Base-by-base conservation (phyloP, 2,113 vertebrate species). In the Mustela nigripes region DNA sequence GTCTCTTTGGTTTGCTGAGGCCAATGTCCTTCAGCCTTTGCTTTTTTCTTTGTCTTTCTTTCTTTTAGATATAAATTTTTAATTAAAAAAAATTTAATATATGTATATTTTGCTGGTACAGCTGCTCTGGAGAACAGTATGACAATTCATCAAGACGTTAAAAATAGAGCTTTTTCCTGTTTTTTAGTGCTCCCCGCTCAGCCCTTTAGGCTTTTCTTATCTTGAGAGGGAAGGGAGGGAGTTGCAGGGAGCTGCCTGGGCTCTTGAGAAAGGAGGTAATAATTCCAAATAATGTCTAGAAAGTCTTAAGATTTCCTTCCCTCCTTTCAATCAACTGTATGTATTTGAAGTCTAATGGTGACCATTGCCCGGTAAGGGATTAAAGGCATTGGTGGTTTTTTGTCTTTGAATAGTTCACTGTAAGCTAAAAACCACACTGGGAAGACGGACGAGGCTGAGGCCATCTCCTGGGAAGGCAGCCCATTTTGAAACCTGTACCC, bases 391-490 rank as follows among this genome's bases (percentile, higher is more conserved):
- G 67, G 87, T 14, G 12, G 11, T 22, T 78, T 58, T 21, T 58
- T 33, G n/a, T 95, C 53, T 16, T 12, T n/a, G 82, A 11, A 31
- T 22, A 74, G 48, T 79, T 85, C 48, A 28, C 67, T n/a, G 26
- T 15, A 65, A 81, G 60, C 22, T 36, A 53, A 89, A 83, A 80
- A 78, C 95, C 92, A 95, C 65, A 92, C 73, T 16, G 50, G 22
- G 22, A 87, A 56, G 65, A 0, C 6, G 48, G 53, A 0, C 10
- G 1, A 74, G 4, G 14, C 71, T 48, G 53, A 28, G 62, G 56
- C 62, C 11, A 1, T n/a, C 56, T 56, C 90, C n/a, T 19, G 48
- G 85, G 90, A 84, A n/a, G 80, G 56, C 5, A 14, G 33, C 63
- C 3, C 0, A 0, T 85, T 84, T 53, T 19, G 94, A 92, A 95